Evolutionary conservation across 2,797 vertebrate genomes (phyloP), one percentile per base, ranked within the genome.

Genomic region (Geotrypetes seraphini): DNA sequence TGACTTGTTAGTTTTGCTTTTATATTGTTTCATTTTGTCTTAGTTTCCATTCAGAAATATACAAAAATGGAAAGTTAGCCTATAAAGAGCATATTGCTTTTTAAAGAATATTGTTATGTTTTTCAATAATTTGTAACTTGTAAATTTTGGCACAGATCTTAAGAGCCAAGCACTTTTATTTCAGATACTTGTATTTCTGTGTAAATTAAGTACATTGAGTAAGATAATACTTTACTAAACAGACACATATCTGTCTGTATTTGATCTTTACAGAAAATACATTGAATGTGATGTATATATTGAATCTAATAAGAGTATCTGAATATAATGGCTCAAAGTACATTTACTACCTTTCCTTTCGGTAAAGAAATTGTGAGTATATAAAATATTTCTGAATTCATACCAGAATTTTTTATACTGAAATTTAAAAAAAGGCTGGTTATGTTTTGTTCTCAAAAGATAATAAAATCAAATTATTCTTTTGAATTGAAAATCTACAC

Each of bases 71-170:
- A 61, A 71, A 53, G 76, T 53, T 40, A 53, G 11, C 50, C 57
- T 61, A 66, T 53, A 43, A 59, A 62, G 69, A 81, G 77, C 77
- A 81, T 66, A 78, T 81, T 81, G 78, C 74, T 81, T 77, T 75
- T 69, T 63, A 69, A 3, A 69, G 36, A 69, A 66, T 56, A 66
- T 64, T 73, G 58, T 61, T 71, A 59, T 67, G 63, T 78, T 78
- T 78, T 75, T 57, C 67, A 71, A 22, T 64, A 75, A 75, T 67
- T 67, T 71, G 60, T 68, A 36, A 19, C 20, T n/a, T n/a, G 55
- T 53, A 65, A 51, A 51, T 57, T 57, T 50, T 66, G 43, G 47
- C 49, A 53, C 17, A 53, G 59, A 58, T 52, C 33, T 51, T 36
- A 57, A 55, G 69, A 71, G 66, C 71, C 64, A 53, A 71, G 54